These are phyloP conservation scores for Drosophila azteca DNA, from an alignment of 1,140 invertebrate species.

Conservation along the genomic window DNA sequence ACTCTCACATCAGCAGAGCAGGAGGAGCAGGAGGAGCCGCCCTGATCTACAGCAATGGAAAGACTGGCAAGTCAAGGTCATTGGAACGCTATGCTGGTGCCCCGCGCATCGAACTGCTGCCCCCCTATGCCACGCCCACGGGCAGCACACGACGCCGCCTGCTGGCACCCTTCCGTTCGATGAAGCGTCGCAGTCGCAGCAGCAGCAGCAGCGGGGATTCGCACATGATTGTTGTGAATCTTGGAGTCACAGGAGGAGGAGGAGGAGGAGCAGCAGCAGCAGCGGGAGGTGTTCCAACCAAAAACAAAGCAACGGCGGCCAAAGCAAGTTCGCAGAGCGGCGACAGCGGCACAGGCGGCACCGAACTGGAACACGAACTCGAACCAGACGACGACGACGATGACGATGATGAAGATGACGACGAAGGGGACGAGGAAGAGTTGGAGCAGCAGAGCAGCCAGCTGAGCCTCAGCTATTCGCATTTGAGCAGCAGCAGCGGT, in stretches of 20 bases:
- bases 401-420: slow-evolving; percentile 38
- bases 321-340: slow-evolving; percentile 77
- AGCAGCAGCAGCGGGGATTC: slow-evolving; percentile 81
- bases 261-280: not conserved
- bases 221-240: slow-evolving; percentile 59
- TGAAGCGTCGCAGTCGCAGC: slow-evolving; percentile 80
- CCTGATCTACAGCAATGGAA: slow-evolving; percentile 47
- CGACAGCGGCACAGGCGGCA: slow-evolving; percentile 79
- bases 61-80: slow-evolving; percentile 75
- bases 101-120: slow-evolving; percentile 56
- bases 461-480: slow-evolving; percentile 76
- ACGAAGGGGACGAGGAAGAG: slow-evolving; percentile 28
- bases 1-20: slow-evolving; percentile 48
- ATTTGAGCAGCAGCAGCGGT: slow-evolving; percentile 77
- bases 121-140: slow-evolving; percentile 73
- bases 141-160: slow-evolving; percentile 68
- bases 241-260: slow-evolving; percentile 29
- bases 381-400: slow-evolving; percentile 59
- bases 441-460: slow-evolving; percentile 47
- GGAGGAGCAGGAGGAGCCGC: slow-evolving; percentile 11
- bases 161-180: slow-evolving; percentile 74
- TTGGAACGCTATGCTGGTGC: slow-evolving; percentile 78
- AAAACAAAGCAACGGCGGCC: slow-evolving; percentile 24
- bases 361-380: slow-evolving; percentile 76
- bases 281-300: too few species aligned